A percentile compares a stretch with the other conserved stretches of the same genome.
Conservation (phyloP, 2,113 vertebrate species). For the Lontra canadensis region DNA sequence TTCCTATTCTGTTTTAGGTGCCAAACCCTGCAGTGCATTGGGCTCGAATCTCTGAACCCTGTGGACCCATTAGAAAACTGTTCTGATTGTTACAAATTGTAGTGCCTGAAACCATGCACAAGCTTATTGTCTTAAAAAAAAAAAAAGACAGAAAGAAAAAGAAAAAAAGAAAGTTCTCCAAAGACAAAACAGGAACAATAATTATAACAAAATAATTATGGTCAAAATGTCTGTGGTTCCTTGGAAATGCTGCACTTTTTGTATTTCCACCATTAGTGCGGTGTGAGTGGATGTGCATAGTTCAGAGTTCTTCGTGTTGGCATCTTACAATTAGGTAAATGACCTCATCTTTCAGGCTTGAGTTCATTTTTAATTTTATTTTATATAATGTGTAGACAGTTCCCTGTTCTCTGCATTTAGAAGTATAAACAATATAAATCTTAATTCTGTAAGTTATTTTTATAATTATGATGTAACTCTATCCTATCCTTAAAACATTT, state of each 20-base stretch:
- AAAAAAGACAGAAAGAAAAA: background rate
- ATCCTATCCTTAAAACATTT: slow-evolving; percentile 94
- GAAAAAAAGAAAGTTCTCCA: slow-evolving; percentile 64
- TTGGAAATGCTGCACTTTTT: slow-evolving; percentile 89
- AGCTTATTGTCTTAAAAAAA: slow-evolving; percentile 64
- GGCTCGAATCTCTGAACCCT: slow-evolving; percentile 71
- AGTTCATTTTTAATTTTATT: slow-evolving; percentile 87
- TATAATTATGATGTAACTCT: slow-evolving; percentile 96
- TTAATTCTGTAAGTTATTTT: slow-evolving; percentile 96
- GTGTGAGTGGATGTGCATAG: slow-evolving; percentile 90
- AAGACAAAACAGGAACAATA: slow-evolving; percentile 72
- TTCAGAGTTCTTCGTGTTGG: slow-evolving; percentile 90
- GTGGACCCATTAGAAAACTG: slow-evolving; percentile 70
- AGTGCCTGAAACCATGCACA: slow-evolving; percentile 72
- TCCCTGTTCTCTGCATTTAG: slow-evolving; percentile 93
- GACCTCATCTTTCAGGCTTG: slow-evolving; percentile 87
- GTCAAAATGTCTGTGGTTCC: slow-evolving; percentile 86
- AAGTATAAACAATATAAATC: slow-evolving; percentile 92
- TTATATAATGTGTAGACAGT: slow-evolving; percentile 92
- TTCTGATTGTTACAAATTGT: slow-evolving; percentile 73
- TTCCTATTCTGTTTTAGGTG: slow-evolving; percentile 83
- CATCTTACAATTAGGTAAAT: slow-evolving; percentile 87
- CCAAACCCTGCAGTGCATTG: slow-evolving; percentile 83
- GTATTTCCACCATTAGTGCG: slow-evolving; percentile 88
- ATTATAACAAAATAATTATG: slow-evolving; percentile 60